Conservation (phyloP, 2,888 invertebrate species). For the Andrena bucephala region DNA sequence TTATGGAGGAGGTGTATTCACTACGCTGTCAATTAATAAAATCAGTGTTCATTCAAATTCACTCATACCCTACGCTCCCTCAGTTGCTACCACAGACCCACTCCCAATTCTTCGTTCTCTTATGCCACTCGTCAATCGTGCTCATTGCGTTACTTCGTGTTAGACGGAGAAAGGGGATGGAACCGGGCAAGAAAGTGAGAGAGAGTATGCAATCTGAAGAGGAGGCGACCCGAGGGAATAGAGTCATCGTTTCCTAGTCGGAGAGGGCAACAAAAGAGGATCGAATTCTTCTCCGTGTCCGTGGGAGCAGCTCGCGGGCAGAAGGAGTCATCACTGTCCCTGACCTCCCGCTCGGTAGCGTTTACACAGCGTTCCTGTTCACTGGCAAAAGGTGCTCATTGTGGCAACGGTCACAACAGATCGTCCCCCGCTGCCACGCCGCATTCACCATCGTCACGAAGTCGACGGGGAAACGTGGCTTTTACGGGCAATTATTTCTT, state of each 20-base stretch:
- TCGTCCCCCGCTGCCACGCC: constrained; percentile 74
- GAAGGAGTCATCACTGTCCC: constrained; percentile 69
- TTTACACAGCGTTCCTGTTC: constrained; percentile 68
- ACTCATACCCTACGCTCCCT: too few relatives aligned
- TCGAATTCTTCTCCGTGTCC: constrained; percentile 56
- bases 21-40: too few relatives aligned
- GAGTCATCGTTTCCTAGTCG: constrained; percentile 54
- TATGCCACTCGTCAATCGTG: too few relatives aligned
- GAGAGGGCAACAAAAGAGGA: constrained; percentile 54
- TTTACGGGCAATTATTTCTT: constrained; percentile 79
- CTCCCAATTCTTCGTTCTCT: too few relatives aligned
- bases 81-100: too few relatives aligned
- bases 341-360: constrained; percentile 66
- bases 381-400: constrained; percentile 74
- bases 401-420: constrained; percentile 80
- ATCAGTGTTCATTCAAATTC: too few relatives aligned
- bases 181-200: constrained; percentile 14
- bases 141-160: too few relatives aligned
- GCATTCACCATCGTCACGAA: constrained; percentile 71
- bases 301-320: constrained; percentile 55
- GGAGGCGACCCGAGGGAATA: constrained; percentile 23
- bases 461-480: constrained; percentile 69
- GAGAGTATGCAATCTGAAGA: constrained; percentile 24
- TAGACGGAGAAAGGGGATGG: not conserved
- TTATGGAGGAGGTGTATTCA: too few relatives aligned